Conservation (phyloP, 2,888 invertebrate species). For the Apotomis turbidana region DNA sequence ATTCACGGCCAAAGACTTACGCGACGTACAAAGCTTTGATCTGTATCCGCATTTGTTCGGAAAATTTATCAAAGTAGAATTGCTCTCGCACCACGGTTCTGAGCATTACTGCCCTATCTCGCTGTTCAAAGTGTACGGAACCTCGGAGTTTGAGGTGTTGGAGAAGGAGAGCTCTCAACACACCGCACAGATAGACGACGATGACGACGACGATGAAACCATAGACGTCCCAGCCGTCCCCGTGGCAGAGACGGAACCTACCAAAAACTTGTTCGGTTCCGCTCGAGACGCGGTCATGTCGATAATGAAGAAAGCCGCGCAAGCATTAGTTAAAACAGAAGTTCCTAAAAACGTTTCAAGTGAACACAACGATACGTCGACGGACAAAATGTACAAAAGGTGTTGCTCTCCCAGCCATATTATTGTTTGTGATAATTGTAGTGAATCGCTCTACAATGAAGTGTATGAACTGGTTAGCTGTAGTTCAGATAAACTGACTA, state of each 20-base stretch:
- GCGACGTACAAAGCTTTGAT: constrained; percentile 93
- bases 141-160: constrained; percentile 95
- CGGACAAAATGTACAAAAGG: constrained; percentile 71
- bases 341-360: constrained; percentile 84
- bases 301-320: constrained; percentile 96
- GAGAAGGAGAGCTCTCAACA: constrained; percentile 91
- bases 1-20: constrained; percentile 93
- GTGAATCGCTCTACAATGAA: constrained; percentile 87
- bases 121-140: constrained; percentile 96
- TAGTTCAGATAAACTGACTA: constrained; percentile 84
- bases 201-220: constrained; percentile 86
- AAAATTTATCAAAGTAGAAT: constrained; percentile 95
- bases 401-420: constrained; percentile 90
- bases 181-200: constrained; percentile 85
- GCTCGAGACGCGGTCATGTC: constrained; percentile 96
- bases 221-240: constrained; percentile 82
- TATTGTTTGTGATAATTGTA: constrained; percentile 90
- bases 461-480: constrained; percentile 91
- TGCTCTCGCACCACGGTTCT: constrained; percentile 96
- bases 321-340: constrained; percentile 90
- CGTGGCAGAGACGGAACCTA: constrained; percentile 77
- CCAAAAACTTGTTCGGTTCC: constrained; percentile 91
- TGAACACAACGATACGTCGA: constrained; percentile 74
- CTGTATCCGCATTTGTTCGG: constrained; percentile 92
- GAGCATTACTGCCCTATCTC: constrained; percentile 99